Percentiles rank a stretch among this genome's conserved stretches.
Evolutionary conservation across 1,140 invertebrate genomes (phyloP).

Genomic region (Trypoxylus dichotomus): DNA sequence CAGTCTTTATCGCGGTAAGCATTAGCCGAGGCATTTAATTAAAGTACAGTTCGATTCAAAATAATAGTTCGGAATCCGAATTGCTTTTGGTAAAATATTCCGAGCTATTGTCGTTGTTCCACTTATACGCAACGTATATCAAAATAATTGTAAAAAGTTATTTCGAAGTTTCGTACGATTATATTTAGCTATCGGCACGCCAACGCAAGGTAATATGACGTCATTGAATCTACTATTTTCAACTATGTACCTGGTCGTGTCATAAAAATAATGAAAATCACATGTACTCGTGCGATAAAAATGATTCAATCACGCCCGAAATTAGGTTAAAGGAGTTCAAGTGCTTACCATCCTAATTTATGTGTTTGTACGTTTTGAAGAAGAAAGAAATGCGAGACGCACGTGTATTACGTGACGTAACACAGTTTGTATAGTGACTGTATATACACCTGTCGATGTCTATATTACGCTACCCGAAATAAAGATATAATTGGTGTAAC

Average conservation of each 20-base stretch:
- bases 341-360: neutral
- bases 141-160: conserved; percentile 20
- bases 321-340: conserved; percentile 5
- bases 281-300: conserved; percentile 22
- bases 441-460: neutral
- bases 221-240: conserved; percentile 4
- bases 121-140: neutral
- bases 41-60: too few relatives aligned
- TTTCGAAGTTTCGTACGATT: conserved; percentile 13
- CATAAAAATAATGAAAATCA: conserved; percentile 4
- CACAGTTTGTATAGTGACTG: too few relatives aligned
- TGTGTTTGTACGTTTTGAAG: neutral
- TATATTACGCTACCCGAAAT: neutral
- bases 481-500: neutral
- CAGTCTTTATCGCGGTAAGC: too few relatives aligned
- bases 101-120: neutral
- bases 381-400: neutral
- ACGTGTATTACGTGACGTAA: neutral
- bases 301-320: conserved; percentile 3
- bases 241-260: neutral
- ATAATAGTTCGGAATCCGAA: too few relatives aligned
- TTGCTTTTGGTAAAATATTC: too few relatives aligned
- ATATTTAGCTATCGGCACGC: conserved; percentile 35
- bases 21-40: too few relatives aligned
- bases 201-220: conserved; percentile 32